Percentiles rank a stretch among this genome's conserved stretches.
Conservation (phyloP, 2,113 vertebrate species). For the Okapia johnstoni region DNA sequence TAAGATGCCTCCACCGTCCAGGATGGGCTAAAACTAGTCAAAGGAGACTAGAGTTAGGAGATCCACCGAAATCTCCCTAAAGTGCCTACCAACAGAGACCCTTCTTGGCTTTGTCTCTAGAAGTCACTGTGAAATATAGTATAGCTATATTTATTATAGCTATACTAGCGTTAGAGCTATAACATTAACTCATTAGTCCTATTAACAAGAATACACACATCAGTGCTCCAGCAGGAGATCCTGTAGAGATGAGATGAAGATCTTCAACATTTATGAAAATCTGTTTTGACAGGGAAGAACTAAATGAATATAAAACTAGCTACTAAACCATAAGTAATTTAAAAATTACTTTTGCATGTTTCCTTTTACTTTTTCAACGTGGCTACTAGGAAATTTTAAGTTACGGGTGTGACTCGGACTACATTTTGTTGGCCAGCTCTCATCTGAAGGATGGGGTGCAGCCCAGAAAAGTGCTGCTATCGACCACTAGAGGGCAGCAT, state of each 20-base stretch:
- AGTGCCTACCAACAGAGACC: not conserved
- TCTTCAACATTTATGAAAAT: not conserved
- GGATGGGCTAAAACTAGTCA: not conserved
- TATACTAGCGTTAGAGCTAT: not conserved
- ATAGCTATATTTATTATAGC: not conserved
- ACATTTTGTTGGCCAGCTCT: not conserved
- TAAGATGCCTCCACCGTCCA: not conserved
- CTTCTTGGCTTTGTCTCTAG: not conserved
- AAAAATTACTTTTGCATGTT: not conserved
- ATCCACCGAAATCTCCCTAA: not conserved
- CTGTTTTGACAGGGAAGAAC: not conserved
- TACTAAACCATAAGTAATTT: not conserved
- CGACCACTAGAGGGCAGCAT: constrained; percentile 21
- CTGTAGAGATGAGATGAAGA: not conserved
- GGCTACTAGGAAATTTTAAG: not conserved
- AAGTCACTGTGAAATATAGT: not conserved
- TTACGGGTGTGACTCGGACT: accelerated
- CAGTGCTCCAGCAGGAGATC: not conserved
- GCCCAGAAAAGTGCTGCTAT: not conserved
- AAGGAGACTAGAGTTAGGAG: not conserved
- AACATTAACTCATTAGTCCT: not conserved
- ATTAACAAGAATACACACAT: not conserved
- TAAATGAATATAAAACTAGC: not conserved
- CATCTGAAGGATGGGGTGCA: not conserved
- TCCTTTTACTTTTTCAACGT: not conserved